phyloP scores from a whole-genome alignment of 2,888 invertebrate genomes.

The Cerceris rybyensis region DNA sequence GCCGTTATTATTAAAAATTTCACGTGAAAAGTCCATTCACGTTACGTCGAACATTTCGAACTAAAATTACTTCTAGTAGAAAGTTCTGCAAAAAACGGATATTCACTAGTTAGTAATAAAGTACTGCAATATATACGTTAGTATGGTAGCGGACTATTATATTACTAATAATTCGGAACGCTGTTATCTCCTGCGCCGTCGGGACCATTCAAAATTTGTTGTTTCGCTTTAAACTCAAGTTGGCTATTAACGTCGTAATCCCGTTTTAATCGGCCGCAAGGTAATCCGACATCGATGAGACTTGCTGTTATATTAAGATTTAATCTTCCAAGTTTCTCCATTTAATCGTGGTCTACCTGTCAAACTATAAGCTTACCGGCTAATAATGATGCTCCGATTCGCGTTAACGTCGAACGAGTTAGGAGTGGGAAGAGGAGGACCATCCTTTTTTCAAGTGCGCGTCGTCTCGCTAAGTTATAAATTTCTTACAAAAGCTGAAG shows the following conservation, averaged over 20 bases:
- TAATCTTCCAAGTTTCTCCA: conserved; percentile 37
- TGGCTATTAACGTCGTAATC: conserved; percentile 36
- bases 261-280: conserved; percentile 26
- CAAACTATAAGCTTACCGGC: conserved; percentile 33
- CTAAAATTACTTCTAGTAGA: conserved; percentile 42
- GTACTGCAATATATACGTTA: conserved; percentile 30
- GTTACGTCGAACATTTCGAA: conserved; percentile 39
- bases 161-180: conserved; percentile 24
- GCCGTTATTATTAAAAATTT: conserved; percentile 11
- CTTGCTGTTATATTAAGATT: conserved; percentile 7
- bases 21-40: not conserved
- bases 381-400: conserved; percentile 40
- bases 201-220: conserved; percentile 22
- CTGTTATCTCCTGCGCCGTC: conserved; percentile 1
- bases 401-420: conserved; percentile 37
- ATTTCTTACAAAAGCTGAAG: conserved; percentile 57
- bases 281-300: conserved; percentile 45
- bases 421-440: conserved; percentile 39
- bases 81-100: conserved; percentile 30
- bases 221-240: conserved; percentile 15
- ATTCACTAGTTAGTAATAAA: conserved; percentile 17
- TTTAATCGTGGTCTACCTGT: conserved; percentile 2
- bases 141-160: conserved; percentile 23
- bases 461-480: conserved; percentile 46
- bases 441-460: conserved; percentile 34